Base-by-base conservation (phyloP, 2,113 vertebrate genomes). In the Arenaria interpres region DNA sequence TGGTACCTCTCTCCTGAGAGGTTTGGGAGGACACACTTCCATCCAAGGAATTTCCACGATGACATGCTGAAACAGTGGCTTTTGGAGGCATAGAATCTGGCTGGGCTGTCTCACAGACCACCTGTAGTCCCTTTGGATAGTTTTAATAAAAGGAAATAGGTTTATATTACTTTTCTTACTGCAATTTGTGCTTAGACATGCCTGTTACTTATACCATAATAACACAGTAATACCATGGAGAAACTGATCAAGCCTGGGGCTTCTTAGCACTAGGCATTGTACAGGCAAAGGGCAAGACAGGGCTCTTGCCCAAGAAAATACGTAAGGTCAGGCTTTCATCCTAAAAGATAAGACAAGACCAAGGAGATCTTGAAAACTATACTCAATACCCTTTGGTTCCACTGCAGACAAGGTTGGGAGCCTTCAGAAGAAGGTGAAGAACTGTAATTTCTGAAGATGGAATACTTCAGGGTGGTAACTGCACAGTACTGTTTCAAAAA, bases 31-130 rank as follows among this genome's bases (percentile, higher is more conserved):
- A 98, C 27, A 99, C 89, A 6, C 99, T 98, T 98, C 99, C 99
- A 87, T 99, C 99, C 59, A 99, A 98, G 9, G 99, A 99, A 96
- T 99, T 99, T 89, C 99, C 99, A 97, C 98, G 99, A 46, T 98
- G 99, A 98, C 99, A 99, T 84, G 99, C 98, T 90, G 99, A 99
- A 96, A 98, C 98, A 64, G 98, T 98, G 25, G 98, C 94, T 13
- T 98, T 96, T 25, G 98, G 97, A 86, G 99, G 98, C 88, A 98
- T 96, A 81, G 98, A 98, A 88, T 99, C 99, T 16, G 98, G 97
- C 86, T 98, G 99, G 32, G 96, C 27, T 33, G 99, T 98, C 96
- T 99, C 99, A 94, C 99, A 99, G 51, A 99, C 99, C 97, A 99
- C 99, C 97, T 99, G 99, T 75, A 99, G 98, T 62, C 98, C 99